Evolutionary conservation across 2,888 invertebrate genomes (phyloP).

Genomic region (Plemyria rubiginata): DNA sequence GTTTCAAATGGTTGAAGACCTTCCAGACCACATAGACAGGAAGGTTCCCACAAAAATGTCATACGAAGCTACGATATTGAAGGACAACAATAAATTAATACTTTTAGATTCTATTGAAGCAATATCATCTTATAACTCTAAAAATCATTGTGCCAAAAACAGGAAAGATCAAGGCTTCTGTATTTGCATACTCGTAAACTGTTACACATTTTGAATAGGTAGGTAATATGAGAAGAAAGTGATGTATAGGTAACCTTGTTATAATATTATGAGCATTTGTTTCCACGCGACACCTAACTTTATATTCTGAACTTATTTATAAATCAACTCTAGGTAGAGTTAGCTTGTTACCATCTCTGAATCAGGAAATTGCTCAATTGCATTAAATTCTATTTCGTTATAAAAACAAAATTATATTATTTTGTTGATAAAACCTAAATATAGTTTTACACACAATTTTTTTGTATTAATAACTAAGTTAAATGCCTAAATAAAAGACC

Average conservation of each 20-base stretch:
- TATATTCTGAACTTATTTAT: no score
- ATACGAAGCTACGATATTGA: slow-evolving; percentile 87
- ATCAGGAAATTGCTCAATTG: no score
- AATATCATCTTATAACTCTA: slow-evolving; percentile 53
- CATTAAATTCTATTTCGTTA: no score
- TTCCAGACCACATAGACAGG: background rate
- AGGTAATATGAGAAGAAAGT: background rate
- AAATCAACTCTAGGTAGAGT: no score
- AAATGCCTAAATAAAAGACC: background rate
- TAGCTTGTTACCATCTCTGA: no score
- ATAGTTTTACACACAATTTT: no score
- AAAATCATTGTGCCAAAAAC: slow-evolving; percentile 56
- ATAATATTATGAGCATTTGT: no score
- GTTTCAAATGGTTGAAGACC: slow-evolving; percentile 73
- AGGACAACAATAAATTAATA: slow-evolving; percentile 62
- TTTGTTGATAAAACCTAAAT: no score
- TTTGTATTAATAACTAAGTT: no score
- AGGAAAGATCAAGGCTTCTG: slow-evolving; percentile 4
- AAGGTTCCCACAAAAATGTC: slow-evolving; percentile 66
- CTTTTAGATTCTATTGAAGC: slow-evolving; percentile 83
- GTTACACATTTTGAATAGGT: background rate
- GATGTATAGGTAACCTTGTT: no score
- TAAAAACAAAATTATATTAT: no score
- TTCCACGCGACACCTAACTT: no score
- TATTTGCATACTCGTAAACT: slow-evolving; percentile 4